These are phyloP conservation scores for Pangasius sanitwongsei DNA, from an alignment of 2,797 vertebrate genomes.

Conservation along the genomic window DNA sequence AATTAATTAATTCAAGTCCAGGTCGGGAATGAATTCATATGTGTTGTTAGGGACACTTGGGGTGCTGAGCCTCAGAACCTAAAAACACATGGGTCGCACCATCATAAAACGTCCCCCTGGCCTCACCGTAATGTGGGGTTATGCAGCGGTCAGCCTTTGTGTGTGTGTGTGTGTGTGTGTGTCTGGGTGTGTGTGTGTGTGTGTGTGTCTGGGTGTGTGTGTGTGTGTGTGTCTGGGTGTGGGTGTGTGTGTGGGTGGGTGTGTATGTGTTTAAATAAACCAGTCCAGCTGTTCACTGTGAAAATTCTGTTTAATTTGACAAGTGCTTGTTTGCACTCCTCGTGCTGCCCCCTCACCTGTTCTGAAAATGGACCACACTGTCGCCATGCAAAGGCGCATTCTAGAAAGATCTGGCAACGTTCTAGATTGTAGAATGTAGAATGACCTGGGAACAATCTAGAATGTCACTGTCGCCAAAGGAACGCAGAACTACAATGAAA, in stretches of 20 bases:
- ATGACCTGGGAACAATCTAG: background rate
- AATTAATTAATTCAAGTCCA: background rate
- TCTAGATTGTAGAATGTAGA: background rate
- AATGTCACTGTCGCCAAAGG: background rate
- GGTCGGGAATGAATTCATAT: conserved; percentile 1
- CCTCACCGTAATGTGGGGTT: conserved; percentile 52
- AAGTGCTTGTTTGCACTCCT: conserved; percentile 77
- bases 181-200: conserved; percentile 74
- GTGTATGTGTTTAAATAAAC: conserved; percentile 91
- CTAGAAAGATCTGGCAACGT: conserved; percentile 14
- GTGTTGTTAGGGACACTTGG: conserved; percentile 22
- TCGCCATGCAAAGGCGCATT: conserved; percentile 7
- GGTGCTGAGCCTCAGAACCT: conserved; percentile 30
- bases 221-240: conserved; percentile 80
- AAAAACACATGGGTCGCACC: conserved; percentile 45
- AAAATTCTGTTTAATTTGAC: conserved; percentile 85
- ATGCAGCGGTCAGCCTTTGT: conserved; percentile 50
- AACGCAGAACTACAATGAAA: background rate
- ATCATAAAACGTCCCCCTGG: conserved; percentile 48
- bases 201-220: conserved; percentile 64
- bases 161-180: conserved; percentile 76
- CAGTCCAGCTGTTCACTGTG: conserved; percentile 91
- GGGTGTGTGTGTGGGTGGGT: conserved; percentile 54
- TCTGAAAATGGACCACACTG: conserved; percentile 36
- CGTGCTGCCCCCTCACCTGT: conserved; percentile 67